phyloP scores from a whole-genome alignment of 2,113 vertebrate species.

The Pygoscelis antarcticus region DNA sequence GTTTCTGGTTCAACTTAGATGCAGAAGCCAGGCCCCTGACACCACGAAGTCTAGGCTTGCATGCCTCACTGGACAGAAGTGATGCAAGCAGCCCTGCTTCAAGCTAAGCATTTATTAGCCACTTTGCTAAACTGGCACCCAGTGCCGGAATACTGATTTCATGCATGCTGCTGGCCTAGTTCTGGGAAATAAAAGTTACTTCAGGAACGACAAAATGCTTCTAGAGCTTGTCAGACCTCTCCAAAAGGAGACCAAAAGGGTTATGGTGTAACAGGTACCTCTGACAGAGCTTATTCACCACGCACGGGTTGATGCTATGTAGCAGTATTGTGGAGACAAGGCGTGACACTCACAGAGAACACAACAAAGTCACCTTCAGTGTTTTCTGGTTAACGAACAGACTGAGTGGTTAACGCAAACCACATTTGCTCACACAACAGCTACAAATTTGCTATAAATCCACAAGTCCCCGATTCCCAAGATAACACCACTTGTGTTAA shows the following conservation, averaged over 20 bases:
- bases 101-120: neutral
- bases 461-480: neutral
- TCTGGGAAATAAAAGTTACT: neutral
- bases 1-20: neutral
- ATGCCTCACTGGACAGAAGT: neutral
- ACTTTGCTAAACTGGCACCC: neutral
- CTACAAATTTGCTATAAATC: neutral
- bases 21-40: neutral
- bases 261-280: neutral
- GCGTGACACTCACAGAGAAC: neutral
- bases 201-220: neutral
- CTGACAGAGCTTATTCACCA: neutral
- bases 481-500: neutral
- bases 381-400: neutral
- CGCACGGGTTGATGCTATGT: neutral
- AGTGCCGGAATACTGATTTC: neutral
- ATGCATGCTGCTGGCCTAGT: neutral
- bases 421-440: rapidly evolving
- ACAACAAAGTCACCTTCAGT: neutral
- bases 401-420: neutral
- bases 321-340: neutral
- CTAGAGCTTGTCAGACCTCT: no score
- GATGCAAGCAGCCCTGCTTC: neutral
- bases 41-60: neutral
- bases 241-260: neutral